Base-by-base conservation (phyloP, 92 coral and sea anemone species). In the Epizoanthus fatuus region DNA sequence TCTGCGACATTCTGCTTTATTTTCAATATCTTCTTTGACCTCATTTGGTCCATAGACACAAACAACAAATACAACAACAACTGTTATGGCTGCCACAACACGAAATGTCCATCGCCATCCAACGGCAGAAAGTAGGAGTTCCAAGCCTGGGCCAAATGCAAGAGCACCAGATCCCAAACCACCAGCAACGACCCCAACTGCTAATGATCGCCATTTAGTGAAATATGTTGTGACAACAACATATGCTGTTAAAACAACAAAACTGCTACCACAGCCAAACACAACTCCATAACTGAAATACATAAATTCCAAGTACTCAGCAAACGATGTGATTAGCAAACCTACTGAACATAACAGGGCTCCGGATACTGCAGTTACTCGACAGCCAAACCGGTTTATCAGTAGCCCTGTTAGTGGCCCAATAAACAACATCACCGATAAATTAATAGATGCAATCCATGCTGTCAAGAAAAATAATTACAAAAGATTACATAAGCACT, bases 371-470 rank as follows among this genome's bases (percentile, higher is more conserved):
- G 86, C 49, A 13, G 74, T 59, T 44, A 53, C 32, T 52, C 90
- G 86, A 56, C 77, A 68, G 39, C 86, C 86, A 69, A 69, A 86
- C 58, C 85, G 62, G 86, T 86, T 76, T 14, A 78, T 79, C 35
- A 86, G 38, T 19, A 68, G 40, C 49, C 86, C 90, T 38, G 63
- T 60, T 16, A 86, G 5, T 44, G 90, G 90, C 2, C 80, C 90
- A 37, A 79, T 63, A 22, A 79, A 38, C 4, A 69, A 19, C 37
- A 56, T 25, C 49, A 80, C 4, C 37, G 74, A 60, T 1, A 38
- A 2, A 40, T 47, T 66, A 25, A 69, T 25, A 25, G 90, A 70
- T 11, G 72, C 90, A 42, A 86, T 49, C 82, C 84, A 81, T 16
- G 86, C 86, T 87, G 72, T 7, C 39, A 22, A 35, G 54, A 76